Conservation (phyloP, 2,888 invertebrate genomes). For the Agrochola litura region DNA sequence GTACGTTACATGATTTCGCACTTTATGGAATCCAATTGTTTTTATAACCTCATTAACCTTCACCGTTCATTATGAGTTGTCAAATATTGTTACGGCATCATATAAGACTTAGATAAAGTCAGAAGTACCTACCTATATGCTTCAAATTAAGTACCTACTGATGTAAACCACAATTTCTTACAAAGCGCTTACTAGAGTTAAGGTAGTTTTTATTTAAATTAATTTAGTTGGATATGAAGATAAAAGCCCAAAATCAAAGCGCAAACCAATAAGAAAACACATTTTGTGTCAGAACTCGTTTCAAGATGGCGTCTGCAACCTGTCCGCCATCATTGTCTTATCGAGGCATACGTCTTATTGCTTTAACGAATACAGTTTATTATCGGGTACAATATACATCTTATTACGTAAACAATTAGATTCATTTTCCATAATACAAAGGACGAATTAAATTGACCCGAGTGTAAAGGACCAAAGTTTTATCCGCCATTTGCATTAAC, state of each 20-base stretch:
- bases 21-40: conserved; percentile 14
- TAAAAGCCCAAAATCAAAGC: conserved; percentile 43
- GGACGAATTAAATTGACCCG: conserved; percentile 50
- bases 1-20: conserved; percentile 15
- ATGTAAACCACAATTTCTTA: not conserved
- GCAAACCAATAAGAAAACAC: conserved; percentile 59
- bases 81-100: conserved; percentile 10
- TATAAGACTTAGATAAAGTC: not conserved
- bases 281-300: conserved; percentile 56
- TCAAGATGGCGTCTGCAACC: conserved; percentile 55
- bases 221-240: not conserved
- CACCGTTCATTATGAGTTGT: not conserved
- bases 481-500: conserved; percentile 47
- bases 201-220: not conserved
- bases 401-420: conserved; percentile 67
- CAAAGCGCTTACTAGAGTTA: not conserved
- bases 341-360: conserved; percentile 78
- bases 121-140: not conserved
- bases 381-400: conserved; percentile 75
- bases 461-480: conserved; percentile 37
- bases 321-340: conserved; percentile 69
- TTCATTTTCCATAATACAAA: conserved; percentile 55
- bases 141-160: not conserved
- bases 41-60: conserved; percentile 47
- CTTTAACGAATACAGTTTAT: conserved; percentile 77